Percentiles rank a stretch among this genome's conserved stretches.
Conservation (phyloP, 2,888 invertebrate species). For the Melanchra persicariae region DNA sequence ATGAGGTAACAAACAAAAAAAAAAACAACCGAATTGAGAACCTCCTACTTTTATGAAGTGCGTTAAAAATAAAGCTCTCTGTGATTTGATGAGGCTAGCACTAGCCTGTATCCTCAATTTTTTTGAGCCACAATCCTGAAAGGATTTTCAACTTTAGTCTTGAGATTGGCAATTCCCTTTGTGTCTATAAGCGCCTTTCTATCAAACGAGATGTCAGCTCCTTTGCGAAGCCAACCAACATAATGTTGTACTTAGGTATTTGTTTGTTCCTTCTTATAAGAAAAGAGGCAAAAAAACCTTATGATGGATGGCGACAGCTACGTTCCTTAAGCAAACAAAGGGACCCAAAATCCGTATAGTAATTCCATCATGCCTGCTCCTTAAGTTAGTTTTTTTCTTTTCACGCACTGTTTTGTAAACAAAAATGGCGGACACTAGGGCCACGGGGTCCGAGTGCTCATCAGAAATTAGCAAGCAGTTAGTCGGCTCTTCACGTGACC, state of each 20-base stretch:
- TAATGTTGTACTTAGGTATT: background rate
- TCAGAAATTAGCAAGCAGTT: too few species aligned
- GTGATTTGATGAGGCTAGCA: background rate
- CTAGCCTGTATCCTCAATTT: background rate
- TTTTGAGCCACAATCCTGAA: background rate
- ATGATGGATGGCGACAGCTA: constrained; percentile 1
- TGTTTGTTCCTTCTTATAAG: constrained; percentile 1
- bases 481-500: too few species aligned
- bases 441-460: too few species aligned
- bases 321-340: background rate
- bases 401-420: background rate
- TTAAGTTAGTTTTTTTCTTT: background rate
- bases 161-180: constrained; percentile 27
- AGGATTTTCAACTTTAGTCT: background rate
- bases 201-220: constrained; percentile 8
- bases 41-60: too few species aligned
- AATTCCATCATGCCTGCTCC: background rate
- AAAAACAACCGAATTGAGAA: too few species aligned
- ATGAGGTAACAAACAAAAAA: too few species aligned
- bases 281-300: background rate
- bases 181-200: constrained; percentile 24
- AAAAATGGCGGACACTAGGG: background rate
- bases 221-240: constrained; percentile 12
- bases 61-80: background rate
- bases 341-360: background rate